Evolutionary conservation across 2,797 vertebrate genomes (phyloP), one percentile per base, ranked within the genome.

Genomic region (Sebastes jordani): DNA sequence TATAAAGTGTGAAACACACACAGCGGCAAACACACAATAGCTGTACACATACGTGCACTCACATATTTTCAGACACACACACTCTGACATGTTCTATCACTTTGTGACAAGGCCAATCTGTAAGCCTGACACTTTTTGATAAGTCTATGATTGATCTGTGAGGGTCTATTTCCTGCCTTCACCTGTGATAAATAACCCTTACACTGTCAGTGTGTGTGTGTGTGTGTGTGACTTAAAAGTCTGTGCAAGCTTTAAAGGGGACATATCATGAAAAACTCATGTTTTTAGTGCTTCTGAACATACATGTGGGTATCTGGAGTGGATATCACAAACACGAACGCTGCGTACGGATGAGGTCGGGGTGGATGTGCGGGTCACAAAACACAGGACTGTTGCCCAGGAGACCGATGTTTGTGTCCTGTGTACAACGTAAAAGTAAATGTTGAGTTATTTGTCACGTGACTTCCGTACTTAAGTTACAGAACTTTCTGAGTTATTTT

Each of bases 61-160:
- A 13, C 38, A 54, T 32, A 20, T 52, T 46, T 46, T 38, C 56
- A 52, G 0, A 20, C 46, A 32, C 13, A 32, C 52, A 29, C 55
- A 54, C 27, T 11, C 23, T n/a, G 52, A 74, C 67, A 61, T 27
- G 25, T 52, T 77, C 60, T 11, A 66, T 80, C 72, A 81, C 55
- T 73, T 61, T 78, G 36, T 78, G 81, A 85, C 80, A 78, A 78
- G 76, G 76, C 82, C 66, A 58, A 75, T 82, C 69, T 72, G 61
- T 71, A 74, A 71, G 13, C 30, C 70, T 27, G 73, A 64, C 66
- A 76, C 59, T 67, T 82, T 73, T 84, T 82, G 79, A 80, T 63
- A 63, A 77, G 69, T 63, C 36, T 18, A 18, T 84, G 76, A 85
- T 49, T 63, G 52, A 82, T 82, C 74, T 68, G 55, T 56, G 46